Evolutionary conservation across 2,888 invertebrate genomes (phyloP), one percentile per base, ranked within the genome.

Genomic region (Caradrina clavipalpis): DNA sequence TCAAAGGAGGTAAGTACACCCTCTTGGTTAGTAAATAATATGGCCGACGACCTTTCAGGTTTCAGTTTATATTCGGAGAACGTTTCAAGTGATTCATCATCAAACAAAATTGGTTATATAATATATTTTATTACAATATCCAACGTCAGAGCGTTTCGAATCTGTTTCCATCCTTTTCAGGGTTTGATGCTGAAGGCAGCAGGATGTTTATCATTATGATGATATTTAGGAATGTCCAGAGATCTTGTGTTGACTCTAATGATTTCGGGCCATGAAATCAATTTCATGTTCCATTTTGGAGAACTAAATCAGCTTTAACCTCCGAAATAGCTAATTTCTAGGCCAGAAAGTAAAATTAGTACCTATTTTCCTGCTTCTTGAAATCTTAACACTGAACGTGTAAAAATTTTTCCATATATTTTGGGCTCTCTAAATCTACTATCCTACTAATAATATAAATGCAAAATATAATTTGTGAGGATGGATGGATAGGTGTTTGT

Each of bases 1-100:
- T 84, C 85, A 84, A 85, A 85, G 84, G 84, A 81, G 62, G 62
- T 69, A 70, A 58, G 73, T 57, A 78, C 63, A 61, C 50, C 61
- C 70, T 67, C 61, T 64, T 39, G 62, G 64, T 74, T 68, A 47
- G 57, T 55, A n/a, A 57, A 80, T 84, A 64, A 68, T 74, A 69
- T 73, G 66, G 60, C 69, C 73, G 56, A 66, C 72, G 61, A 78
- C 73, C 80, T 78, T 51, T 56, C 26, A 70, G 49, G 56, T 49
- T 58, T 31, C 55, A 39, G 58, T 73, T 62, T 59, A 74, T 56
- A 65, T 64, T 56, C 53, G 42, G 59, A 45, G 56, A 77, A 51
- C 51, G 55, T 49, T 76, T 65, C 19, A 49, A 76, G 51, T 47
- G 49, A 81, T 75, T 47, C 64, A 69, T 53, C 61, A 69, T 73